These are phyloP conservation scores for Scomberomorus guttatus DNA, from an alignment of 2,797 vertebrate species.

Conservation along the genomic window DNA sequence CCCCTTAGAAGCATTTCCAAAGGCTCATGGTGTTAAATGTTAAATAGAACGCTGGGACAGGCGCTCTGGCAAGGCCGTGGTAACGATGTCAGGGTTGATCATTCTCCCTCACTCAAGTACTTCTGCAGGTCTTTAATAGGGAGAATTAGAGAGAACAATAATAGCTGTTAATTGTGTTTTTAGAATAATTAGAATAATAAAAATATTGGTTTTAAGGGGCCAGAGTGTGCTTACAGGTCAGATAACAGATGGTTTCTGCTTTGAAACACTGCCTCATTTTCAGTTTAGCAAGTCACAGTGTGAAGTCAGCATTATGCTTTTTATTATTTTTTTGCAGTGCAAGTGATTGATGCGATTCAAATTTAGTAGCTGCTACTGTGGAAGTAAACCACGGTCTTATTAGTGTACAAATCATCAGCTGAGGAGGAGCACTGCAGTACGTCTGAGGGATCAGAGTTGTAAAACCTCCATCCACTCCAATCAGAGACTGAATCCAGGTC, in stretches of 20 bases:
- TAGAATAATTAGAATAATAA: background rate
- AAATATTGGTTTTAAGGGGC: background rate
- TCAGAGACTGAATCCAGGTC: conserved; percentile 13
- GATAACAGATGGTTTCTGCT: background rate
- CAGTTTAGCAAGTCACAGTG: background rate
- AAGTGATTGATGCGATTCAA: conserved; percentile 28
- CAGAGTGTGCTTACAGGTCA: too few species aligned
- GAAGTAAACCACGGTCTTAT: conserved; percentile 23
- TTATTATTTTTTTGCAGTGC: background rate
- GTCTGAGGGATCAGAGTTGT: conserved; percentile 30
- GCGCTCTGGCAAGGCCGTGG: conserved; percentile 32
- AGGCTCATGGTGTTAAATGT: conserved; percentile 48
- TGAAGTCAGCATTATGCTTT: conserved; percentile 2
- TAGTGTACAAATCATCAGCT: conserved; percentile 41
- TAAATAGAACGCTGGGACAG: conserved; percentile 25
- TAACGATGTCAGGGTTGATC: conserved; percentile 62
- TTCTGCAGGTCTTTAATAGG: conserved; percentile 32
- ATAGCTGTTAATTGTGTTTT: conserved; percentile 18
- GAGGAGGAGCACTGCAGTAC: background rate
- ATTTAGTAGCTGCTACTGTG: conserved; percentile 16
- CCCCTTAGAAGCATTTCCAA: conserved; percentile 44
- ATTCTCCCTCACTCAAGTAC: conserved; percentile 29
- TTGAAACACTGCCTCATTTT: background rate
- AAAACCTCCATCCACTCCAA: conserved; percentile 39
- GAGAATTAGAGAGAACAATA: background rate